Base-by-base conservation (phyloP, 64 coral and sea anemone genomes). In the Stylophora pistillata region DNA sequence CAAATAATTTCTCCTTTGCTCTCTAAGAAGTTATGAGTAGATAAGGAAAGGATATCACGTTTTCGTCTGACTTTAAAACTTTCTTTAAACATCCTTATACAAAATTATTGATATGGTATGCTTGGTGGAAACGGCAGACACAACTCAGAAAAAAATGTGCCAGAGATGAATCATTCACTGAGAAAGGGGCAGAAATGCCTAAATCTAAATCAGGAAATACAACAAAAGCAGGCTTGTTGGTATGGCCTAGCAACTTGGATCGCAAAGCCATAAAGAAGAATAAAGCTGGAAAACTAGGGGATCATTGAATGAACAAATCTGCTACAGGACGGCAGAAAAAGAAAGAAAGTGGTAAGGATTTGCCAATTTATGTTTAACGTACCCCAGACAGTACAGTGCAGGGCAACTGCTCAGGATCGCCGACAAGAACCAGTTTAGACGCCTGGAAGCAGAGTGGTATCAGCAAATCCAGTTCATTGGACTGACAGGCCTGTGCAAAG, bases 1-100 rank as follows among this genome's bases (percentile, higher is more conserved):
- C 97, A 53, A 84, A 95, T n/a, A 82, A 59, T 63, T 93, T 73
- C 73, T 95, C 85, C 56, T 91, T 74, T n/a, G 97, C 97, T 76
- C 37, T 93, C 94, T 96, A 69, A 26, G 73, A 41, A 18, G 11
- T 66, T n/a, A 20, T 10, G 63, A 10, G 11, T 1, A 23, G 21
- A 66, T 66, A 66, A 25, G 9, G 63, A 23, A 25, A n/a, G 25
- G 25, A 23, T 66, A 64, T 21, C 61, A 66, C 20, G 25, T 66
- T 21, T 66, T 26, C 21, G 63, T 23, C 10, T 66, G 63, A 3
- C 20, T 41, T 41, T 6, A 41, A 41, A 41, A 41, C 37, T 2
- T 41, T 41, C 37, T 41, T 41, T 41, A 41, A 41, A 41, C 37
- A 41, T 41, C 6, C 37, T 41, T 41, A 41, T 41, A 3, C n/a